Evolutionary conservation across 2,888 invertebrate species (phyloP), one percentile per base, ranked within the genome.

Genomic region (Sceliomorpha sp.): DNA sequence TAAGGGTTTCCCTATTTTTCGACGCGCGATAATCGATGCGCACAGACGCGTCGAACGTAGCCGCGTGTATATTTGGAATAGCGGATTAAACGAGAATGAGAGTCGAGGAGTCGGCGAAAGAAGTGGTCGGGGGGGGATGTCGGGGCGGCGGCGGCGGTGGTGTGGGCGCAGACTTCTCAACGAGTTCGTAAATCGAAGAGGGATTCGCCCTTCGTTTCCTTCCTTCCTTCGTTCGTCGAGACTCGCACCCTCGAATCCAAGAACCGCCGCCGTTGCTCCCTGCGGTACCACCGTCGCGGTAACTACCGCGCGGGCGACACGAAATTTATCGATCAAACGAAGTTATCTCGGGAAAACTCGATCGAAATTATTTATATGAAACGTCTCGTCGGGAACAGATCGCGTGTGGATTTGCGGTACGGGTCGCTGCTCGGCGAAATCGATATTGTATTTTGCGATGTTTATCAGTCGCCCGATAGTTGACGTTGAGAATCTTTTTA

Each of bases 131-230:
- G 15, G 20, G 20, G 26, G 53, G 63, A 48, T 63, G 48, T 45
- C 59, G 68, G 55, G 56, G 51, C 62, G 47, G 62, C 51, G 60
- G 59, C 42, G 29, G 34, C 32, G 17, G 53, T 55, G 64, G 71
- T 69, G 62, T 58, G 73, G 70, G 73, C 56, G 71, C 66, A 76
- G 78, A 78, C 80, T 79, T 80, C 79, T 81, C 79, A 80, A 81
- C 77, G 79, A 80, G 79, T 81, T 80, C 72, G 75, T 79, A 81
- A 81, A 81, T 80, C 81, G 80, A 78, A 78, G 74, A 78, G 74
- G 76, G 76, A 74, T 73, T 76, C 77, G 68, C 76, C 78, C 78
- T 74, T 73, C 77, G 74, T 48, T 51, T 55, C 27, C 40, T 73
- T 73, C 70, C 70, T 64, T 67, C 75, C 66, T 55, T 58, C 51